Evolutionary conservation across 2,888 invertebrate genomes (phyloP).

Genomic region (Miltochrista miniata): DNA sequence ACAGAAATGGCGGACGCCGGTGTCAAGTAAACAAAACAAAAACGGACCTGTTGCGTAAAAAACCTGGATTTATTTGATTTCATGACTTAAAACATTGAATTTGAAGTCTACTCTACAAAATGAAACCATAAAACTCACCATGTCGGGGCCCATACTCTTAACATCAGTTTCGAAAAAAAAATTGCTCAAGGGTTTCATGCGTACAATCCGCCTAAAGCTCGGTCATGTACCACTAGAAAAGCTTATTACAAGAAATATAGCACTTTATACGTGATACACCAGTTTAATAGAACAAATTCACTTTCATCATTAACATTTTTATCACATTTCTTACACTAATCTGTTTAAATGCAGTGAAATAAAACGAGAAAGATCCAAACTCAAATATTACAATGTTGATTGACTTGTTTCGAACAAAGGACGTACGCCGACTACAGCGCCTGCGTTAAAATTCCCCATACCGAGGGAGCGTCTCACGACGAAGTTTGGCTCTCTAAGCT

Average conservation of each 20-base stretch:
- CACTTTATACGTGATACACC: constrained; percentile 57
- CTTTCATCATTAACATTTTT: constrained; percentile 46
- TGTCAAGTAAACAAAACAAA: constrained; percentile 85
- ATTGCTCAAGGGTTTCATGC: constrained; percentile 88
- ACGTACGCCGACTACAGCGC: constrained; percentile 81
- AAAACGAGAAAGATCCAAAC: constrained; percentile 68
- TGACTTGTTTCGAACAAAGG: constrained; percentile 84
- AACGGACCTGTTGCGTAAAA: constrained; percentile 84
- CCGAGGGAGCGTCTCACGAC: constrained; percentile 65
- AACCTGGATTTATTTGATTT: constrained; percentile 55
- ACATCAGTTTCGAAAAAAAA: constrained; percentile 88
- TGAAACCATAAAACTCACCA: constrained; percentile 83
- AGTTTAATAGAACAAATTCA: constrained; percentile 45
- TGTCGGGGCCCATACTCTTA: constrained; percentile 92
- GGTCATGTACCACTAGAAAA: constrained; percentile 67
- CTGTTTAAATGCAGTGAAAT: constrained; percentile 51
- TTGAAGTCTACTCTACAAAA: constrained; percentile 44
- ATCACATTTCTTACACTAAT: constrained; percentile 65
- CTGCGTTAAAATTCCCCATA: constrained; percentile 73
- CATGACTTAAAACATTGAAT: constrained; percentile 72
- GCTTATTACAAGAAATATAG: constrained; percentile 54
- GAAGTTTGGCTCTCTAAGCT: constrained; percentile 42
- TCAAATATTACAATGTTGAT: constrained; percentile 78
- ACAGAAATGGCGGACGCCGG: constrained; percentile 85
- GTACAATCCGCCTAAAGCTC: constrained; percentile 77